These are phyloP conservation scores for Caenorhabditis sinica DNA, from an alignment of 2,888 invertebrate genomes.

Conservation along the genomic window DNA sequence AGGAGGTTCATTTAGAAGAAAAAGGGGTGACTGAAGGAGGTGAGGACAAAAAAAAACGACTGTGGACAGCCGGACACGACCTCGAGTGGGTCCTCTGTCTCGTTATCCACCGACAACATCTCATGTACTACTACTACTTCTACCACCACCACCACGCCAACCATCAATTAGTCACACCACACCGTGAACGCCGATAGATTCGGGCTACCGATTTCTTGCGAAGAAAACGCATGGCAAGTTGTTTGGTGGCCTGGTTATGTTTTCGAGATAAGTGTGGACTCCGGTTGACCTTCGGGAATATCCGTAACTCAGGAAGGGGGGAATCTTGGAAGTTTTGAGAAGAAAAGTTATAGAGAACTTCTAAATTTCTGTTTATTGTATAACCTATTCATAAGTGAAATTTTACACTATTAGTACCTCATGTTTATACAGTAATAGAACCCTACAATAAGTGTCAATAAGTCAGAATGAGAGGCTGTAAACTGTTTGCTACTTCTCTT, in stretches of 20 bases:
- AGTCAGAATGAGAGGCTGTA: constrained; percentile 40
- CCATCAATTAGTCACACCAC: constrained; percentile 70
- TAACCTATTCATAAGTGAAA: background rate
- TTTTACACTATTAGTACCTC: background rate
- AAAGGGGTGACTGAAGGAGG: constrained; percentile 13
- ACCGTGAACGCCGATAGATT: constrained; percentile 65
- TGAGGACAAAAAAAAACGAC: constrained; percentile 35
- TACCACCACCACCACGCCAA: constrained; percentile 31
- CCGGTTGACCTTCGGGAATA: constrained; percentile 51
- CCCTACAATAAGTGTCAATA: constrained; percentile 40
- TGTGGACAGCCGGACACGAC: constrained; percentile 60
- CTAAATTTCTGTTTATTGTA: no score
- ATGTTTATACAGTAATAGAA: constrained; percentile 60
- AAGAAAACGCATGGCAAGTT: constrained; percentile 40
- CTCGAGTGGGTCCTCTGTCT: constrained; percentile 44
- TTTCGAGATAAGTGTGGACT: constrained; percentile 60
- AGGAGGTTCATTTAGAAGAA: constrained; percentile 49
- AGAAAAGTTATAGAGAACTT: background rate
- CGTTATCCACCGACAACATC: constrained; percentile 65
- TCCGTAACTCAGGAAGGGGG: constrained; percentile 13
- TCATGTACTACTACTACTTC: constrained; percentile 63
- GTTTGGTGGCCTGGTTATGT: constrained; percentile 54
- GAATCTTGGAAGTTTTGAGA: background rate
- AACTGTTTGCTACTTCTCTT: constrained; percentile 42
- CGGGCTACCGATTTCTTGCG: constrained; percentile 60